Conservation (phyloP, 2,888 invertebrate genomes). For the Eristalinus sepulchralis region DNA sequence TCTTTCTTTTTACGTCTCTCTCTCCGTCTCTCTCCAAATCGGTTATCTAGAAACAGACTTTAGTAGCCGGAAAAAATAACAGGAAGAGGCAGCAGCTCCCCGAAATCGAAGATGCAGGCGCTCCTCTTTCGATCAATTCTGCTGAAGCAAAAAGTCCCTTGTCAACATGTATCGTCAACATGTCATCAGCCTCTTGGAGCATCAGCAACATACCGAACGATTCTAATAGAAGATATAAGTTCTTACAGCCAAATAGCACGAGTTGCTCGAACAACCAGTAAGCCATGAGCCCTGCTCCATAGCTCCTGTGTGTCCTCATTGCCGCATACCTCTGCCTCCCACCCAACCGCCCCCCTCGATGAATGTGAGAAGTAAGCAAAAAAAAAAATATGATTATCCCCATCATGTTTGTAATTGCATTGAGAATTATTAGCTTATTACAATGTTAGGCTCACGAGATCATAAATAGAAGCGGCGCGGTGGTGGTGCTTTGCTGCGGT, state of each 20-base stretch:
- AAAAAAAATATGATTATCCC: conserved; percentile 2
- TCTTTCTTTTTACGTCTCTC: too few relatives aligned
- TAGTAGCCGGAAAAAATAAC: too few relatives aligned
- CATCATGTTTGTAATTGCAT: conserved; percentile 40
- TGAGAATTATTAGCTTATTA: conserved; percentile 45
- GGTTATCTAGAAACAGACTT: too few relatives aligned
- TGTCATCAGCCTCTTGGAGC: neutral
- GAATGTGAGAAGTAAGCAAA: too few relatives aligned
- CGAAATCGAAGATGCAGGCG: too few relatives aligned
- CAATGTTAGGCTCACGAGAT: conserved; percentile 45
- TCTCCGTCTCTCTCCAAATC: too few relatives aligned
- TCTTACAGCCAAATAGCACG: conserved; percentile 7
- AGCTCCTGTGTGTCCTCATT: neutral
- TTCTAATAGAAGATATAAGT: conserved; percentile 11
- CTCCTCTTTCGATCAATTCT: neutral
- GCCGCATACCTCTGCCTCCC: neutral
- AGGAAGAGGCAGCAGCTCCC: too few relatives aligned
- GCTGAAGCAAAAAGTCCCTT: neutral
- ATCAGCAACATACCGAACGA: neutral
- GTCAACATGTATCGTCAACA: neutral
- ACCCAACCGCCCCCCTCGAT: too few relatives aligned
- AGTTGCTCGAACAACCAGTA: conserved; percentile 15
- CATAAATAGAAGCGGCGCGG: conserved; percentile 47
- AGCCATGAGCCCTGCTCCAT: neutral
- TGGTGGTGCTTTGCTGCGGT: conserved; percentile 22